Base-by-base conservation (phyloP, 2,888 invertebrate species). In the Yponomeuta sedellus region DNA sequence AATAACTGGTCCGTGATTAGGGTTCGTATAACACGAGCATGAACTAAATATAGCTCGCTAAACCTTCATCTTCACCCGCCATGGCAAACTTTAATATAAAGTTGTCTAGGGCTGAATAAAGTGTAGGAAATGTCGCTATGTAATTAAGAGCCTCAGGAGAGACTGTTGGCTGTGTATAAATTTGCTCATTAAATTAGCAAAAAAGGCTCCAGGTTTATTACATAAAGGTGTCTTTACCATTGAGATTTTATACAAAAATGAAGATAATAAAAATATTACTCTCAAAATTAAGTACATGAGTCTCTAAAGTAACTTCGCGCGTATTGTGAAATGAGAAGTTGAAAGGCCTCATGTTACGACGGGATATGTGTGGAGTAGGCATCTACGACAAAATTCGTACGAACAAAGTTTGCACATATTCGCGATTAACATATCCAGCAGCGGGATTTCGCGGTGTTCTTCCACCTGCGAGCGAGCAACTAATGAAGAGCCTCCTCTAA, bases 401-500 rank as follows among this genome's bases (percentile, higher is more conserved):
- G 16, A 52, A 52, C 44, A 52, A 40, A 44, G 63, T 39, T 39
- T 40, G 11, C 28, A 16, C 69, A 73, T 68, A 68, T 70, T 72
- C 70, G 68, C 70, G 74, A 81, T 78, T 81, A 71, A 70, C 71
- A 73, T 74, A 73, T 70, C 72, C 71, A 69, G 67, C 71, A 69
- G 67, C 71, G 66, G 44, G 57, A 28, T 62, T 59, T 69, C 72
- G 70, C 71, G 70, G 72, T 71, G 73, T 66, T 67, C 70, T 77
- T 79, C 75, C 76, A 77, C 79, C 80, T 82, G 78, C 74, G 81
- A 83, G 82, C 80, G 84, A 85, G 82, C 83, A 83, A 83, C 84
- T 85, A 89, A 88, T 84, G 82, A 88, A 85, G 85, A 82, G 77
- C 16, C 82, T 80, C 76, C 82, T 81, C 77, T 72, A 75, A 83